phyloP scores from a whole-genome alignment of 2,113 vertebrate species.

The Proteles cristata region DNA sequence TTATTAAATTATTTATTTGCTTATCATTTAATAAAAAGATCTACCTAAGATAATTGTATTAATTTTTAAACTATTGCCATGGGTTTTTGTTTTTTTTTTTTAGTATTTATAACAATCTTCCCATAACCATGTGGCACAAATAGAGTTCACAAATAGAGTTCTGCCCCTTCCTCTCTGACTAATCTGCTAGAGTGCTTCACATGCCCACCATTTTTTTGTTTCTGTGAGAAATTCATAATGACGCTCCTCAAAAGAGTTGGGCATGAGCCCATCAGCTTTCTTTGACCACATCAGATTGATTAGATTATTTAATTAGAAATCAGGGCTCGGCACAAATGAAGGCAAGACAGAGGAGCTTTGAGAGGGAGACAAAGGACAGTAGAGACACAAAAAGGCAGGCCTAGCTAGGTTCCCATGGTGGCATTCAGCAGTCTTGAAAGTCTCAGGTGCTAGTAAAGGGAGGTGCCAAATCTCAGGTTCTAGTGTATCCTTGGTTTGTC shows the following conservation, averaged over 20 bases:
- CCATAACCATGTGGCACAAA: background rate
- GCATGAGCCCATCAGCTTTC: background rate
- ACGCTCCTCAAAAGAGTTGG: background rate
- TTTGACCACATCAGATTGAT: background rate
- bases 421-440: background rate
- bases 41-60: background rate
- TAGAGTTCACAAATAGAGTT: background rate
- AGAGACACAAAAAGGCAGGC: background rate
- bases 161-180: background rate
- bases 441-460: background rate
- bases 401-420: background rate
- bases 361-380: background rate
- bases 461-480: background rate
- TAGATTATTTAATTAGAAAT: background rate
- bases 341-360: background rate
- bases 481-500: background rate
- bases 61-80: background rate
- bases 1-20: constrained; percentile 1
- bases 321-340: background rate
- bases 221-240: background rate
- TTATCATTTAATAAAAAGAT: background rate
- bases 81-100: background rate
- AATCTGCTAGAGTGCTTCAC: too few species aligned
- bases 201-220: background rate
- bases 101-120: background rate